Evolutionary conservation across 2,888 invertebrate genomes (phyloP).

Genomic region (Drosophila mimica): DNA sequence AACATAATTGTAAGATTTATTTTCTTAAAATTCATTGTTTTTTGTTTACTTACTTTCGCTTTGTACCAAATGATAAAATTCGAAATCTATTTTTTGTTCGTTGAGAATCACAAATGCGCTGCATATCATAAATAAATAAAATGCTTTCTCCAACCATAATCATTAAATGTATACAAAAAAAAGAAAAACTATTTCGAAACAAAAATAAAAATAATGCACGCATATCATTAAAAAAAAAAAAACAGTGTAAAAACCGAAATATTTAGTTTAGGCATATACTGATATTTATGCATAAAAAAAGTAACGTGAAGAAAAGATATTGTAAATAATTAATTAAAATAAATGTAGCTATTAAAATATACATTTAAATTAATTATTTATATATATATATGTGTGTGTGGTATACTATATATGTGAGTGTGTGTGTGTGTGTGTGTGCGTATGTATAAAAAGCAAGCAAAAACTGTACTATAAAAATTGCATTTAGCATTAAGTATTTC

Average conservation of each 20-base stretch:
- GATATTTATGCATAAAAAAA: constrained; percentile 43
- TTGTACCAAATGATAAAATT: constrained; percentile 35
- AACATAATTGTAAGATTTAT: constrained; percentile 2
- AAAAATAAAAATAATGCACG: constrained; percentile 61
- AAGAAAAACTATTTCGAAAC: neutral
- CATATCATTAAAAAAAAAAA: constrained; percentile 68
- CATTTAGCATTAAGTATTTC: constrained; percentile 64
- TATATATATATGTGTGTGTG: constrained; percentile 17
- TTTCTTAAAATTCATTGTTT: constrained; percentile 13
- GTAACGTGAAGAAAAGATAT: constrained; percentile 35
- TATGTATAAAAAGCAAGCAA: constrained; percentile 46
- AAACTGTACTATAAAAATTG: constrained; percentile 75
- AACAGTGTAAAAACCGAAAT: constrained; percentile 67
- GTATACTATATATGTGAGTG: neutral
- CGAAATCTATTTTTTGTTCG: neutral
- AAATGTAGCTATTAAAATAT: constrained; percentile 57
- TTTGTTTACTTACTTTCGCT: constrained; percentile 18
- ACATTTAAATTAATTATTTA: constrained; percentile 58
- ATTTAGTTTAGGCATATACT: constrained; percentile 43
- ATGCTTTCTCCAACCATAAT: constrained; percentile 70
- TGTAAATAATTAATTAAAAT: constrained; percentile 71
- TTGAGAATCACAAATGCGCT: constrained; percentile 33
- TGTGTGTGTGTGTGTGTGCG: constrained; percentile 3
- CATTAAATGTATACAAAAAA: constrained; percentile 51
- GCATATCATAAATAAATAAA: constrained; percentile 60